These are phyloP conservation scores for Fragum fragum DNA, from an alignment of 2,888 invertebrate genomes.

Conservation along the genomic window DNA sequence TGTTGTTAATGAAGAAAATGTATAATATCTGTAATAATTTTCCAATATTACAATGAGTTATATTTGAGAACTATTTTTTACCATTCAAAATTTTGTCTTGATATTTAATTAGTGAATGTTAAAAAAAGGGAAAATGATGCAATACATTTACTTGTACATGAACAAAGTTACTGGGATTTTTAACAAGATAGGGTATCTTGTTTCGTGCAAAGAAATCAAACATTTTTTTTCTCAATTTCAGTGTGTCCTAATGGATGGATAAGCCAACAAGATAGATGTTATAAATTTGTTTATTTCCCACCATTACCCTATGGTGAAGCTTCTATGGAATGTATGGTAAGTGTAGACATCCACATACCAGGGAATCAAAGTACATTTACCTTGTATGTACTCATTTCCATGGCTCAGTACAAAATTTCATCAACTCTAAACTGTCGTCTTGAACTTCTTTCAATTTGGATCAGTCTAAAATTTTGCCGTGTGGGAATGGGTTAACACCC, in stretches of 20 bases:
- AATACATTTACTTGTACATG: background rate
- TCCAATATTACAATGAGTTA: too few species aligned
- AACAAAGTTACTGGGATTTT: background rate
- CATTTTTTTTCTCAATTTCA: conserved; percentile 41
- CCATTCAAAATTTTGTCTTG: too few species aligned
- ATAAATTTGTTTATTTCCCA: conserved; percentile 69
- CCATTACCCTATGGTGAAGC: conserved; percentile 56
- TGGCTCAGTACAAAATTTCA: too few species aligned
- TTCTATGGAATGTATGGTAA: conserved; percentile 64
- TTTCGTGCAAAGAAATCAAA: background rate
- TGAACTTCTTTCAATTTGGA: too few species aligned
- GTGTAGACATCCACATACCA: background rate
- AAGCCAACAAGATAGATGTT: conserved; percentile 57
- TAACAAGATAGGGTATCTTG: background rate
- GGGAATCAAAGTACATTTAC: too few species aligned
- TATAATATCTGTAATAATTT: too few species aligned
- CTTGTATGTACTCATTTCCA: too few species aligned
- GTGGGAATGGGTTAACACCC: too few species aligned
- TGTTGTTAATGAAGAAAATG: too few species aligned
- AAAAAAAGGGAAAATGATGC: background rate
- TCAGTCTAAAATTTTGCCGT: too few species aligned
- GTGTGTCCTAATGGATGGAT: conserved; percentile 70
- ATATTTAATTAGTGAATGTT: background rate
- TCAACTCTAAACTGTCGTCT: too few species aligned
- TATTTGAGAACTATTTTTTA: too few species aligned